phyloP scores from a whole-genome alignment of 2,888 invertebrate species.

The Hemistola chrysoprasaria region DNA sequence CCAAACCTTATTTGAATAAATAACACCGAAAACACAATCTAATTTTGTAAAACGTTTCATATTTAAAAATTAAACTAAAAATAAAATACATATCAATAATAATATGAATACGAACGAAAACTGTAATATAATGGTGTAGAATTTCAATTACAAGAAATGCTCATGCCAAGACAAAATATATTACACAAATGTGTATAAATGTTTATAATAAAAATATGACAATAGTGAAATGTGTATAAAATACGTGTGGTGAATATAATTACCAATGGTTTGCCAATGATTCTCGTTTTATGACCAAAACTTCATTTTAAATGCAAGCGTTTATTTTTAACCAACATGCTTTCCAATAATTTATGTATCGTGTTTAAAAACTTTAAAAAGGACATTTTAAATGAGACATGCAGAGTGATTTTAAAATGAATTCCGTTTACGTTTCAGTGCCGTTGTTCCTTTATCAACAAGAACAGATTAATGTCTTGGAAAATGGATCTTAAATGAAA shows the following conservation, averaged over 20 bases:
- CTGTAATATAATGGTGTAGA: constrained; percentile 33
- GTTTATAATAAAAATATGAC: constrained; percentile 35
- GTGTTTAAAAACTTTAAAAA: constrained; percentile 39
- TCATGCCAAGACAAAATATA: constrained; percentile 65
- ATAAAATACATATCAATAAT: constrained; percentile 30
- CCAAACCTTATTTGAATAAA: constrained; percentile 4
- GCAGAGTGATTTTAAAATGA: constrained; percentile 33
- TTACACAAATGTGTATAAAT: constrained; percentile 55
- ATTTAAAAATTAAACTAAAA: constrained; percentile 35
- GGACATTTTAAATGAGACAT: constrained; percentile 44
- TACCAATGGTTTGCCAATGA: constrained; percentile 54
- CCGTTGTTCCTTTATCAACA: constrained; percentile 24
- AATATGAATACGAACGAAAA: constrained; percentile 28
- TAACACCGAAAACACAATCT: constrained; percentile 20
- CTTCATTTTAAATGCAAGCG: constrained; percentile 18
- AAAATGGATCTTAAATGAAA: constrained; percentile 51
- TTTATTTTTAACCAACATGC: constrained; percentile 26
- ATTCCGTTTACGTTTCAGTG: constrained; percentile 20
- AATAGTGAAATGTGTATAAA: constrained; percentile 38
- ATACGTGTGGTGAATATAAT: constrained; percentile 46
- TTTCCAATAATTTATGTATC: constrained; percentile 11
- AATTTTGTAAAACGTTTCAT: constrained; percentile 12
- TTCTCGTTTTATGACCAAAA: constrained; percentile 13
- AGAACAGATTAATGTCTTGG: constrained; percentile 28
- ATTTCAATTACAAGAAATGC: constrained; percentile 45